These are phyloP conservation scores for Pseudomyrmex gracilis DNA, from an alignment of 1,140 invertebrate species.

Conservation along the genomic window DNA sequence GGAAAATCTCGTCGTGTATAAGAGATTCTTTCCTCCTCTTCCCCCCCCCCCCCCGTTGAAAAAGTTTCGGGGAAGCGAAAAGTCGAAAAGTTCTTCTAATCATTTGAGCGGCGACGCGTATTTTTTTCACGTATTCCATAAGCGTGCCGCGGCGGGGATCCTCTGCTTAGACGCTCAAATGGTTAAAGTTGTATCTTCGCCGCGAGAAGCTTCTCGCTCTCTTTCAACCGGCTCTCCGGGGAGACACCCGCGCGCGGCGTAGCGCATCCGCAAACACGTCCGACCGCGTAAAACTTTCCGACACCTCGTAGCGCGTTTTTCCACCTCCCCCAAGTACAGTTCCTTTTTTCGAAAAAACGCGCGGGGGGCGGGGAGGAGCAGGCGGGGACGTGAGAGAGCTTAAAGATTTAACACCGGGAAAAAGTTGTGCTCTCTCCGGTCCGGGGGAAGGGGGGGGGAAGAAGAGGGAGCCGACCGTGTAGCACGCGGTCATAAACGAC, in stretches of 20 bases:
- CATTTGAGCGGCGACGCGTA: not conserved
- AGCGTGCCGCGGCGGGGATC: not conserved
- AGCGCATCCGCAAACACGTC: conserved; percentile 48
- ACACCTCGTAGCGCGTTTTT: conserved; percentile 62
- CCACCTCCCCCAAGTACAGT: conserved; percentile 2
- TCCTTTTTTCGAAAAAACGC: conserved; percentile 49
- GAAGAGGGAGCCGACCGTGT: conserved; percentile 12
- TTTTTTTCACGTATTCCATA: conserved; percentile 44
- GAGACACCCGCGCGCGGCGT: conserved; percentile 8
- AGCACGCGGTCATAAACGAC: conserved; percentile 55
- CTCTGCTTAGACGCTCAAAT: conserved; percentile 39
- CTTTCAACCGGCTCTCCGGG: not conserved
- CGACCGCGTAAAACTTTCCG: conserved; percentile 67
- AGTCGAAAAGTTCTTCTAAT: conserved; percentile 28
- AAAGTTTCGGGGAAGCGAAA: too few species aligned
- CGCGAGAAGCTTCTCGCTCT: conserved; percentile 31
- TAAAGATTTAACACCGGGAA: conserved; percentile 54
- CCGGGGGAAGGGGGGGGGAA: too few species aligned
- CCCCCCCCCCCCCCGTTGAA: too few species aligned
- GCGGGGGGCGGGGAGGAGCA: not conserved
- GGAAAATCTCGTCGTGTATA: not conserved
- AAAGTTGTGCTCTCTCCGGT: conserved; percentile 18
- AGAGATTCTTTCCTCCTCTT: not conserved
- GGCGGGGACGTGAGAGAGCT: conserved; percentile 23
- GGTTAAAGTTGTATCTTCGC: conserved; percentile 53